Evolutionary conservation across 1,140 invertebrate species (phyloP), one percentile per base, ranked within the genome.

Genomic region (Platyura marginata): DNA sequence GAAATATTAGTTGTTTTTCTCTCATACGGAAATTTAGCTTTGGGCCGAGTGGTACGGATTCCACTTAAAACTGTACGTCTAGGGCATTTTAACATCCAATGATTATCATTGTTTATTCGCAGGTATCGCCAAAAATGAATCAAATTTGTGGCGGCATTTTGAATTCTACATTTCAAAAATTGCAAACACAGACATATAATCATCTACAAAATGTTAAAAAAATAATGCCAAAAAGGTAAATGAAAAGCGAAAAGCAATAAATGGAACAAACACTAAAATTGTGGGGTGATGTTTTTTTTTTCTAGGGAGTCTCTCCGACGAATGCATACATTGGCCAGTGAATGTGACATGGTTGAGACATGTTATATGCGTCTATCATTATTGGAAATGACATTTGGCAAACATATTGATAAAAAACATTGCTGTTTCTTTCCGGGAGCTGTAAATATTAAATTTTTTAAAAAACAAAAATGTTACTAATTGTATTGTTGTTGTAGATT

Each of bases 361-460:
- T 63, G 88, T 39, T 81, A 89, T 51, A 89, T 89, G 85, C 69
- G 86, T 43, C 68, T 90, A 6, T 82, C 81, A 29, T 61, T 90
- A 35, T 62, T 90, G 33, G 84, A 89, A 63, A 89, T 89, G 83
- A 81, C 81, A 18, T 87, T 90, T 67, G 85, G 85, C 9, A 89
- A 89, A 61, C 85, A 90, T 54, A 89, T 90, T 51, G 85, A 89
- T 60, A 72, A 83, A 48, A 85, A 81, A 59, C 81, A 88, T 61
- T 85, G 82, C 54, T 88, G 84, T 60, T 90, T 90, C 59, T 89
- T 90, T 61, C 80, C 85, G 36, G 85, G 86, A 57, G 82, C 85
- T 66, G 84, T 88, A 68, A 71, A 56, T 56, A 34, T 35, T 43
- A 45, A 11, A 21, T 35, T 21, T 34, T 47, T 13, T 9, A 44